Conservation (phyloP, 30 jellyfish, hydroid and myxozoan species). For the Turritopsis rubra region DNA sequence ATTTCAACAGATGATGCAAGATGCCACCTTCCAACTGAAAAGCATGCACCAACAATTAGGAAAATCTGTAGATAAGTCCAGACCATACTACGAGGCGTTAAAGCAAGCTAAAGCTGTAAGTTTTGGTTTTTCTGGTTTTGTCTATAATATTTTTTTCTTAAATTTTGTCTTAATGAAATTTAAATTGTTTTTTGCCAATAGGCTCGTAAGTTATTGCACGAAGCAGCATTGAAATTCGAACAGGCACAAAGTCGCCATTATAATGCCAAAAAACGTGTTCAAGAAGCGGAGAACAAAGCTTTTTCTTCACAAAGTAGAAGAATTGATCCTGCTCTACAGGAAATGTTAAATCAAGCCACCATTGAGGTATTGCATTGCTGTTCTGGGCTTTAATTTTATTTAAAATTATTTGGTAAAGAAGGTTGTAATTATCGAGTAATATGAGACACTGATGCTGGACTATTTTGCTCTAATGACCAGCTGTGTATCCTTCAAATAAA, state of each 20-base stretch:
- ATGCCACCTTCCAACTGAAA: conserved; percentile 53
- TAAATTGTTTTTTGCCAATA: not conserved
- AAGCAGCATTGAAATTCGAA: conserved; percentile 60
- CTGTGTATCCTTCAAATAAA: too few species aligned
- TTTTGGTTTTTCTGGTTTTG: too few species aligned
- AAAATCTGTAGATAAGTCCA: conserved; percentile 63
- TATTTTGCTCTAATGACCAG: too few species aligned
- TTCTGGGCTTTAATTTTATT: not conserved
- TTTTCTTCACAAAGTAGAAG: conserved; percentile 34
- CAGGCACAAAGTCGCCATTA: conserved; percentile 52
- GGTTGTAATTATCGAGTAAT: too few species aligned
- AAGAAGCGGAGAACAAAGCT: conserved; percentile 56
- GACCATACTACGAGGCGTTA: conserved; percentile 55
- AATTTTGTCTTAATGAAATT: not conserved
- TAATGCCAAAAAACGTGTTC: conserved; percentile 56
- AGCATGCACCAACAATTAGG: conserved; percentile 59
- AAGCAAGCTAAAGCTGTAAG: conserved; percentile 47
- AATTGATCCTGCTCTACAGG: conserved; percentile 64
- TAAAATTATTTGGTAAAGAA: too few species aligned
- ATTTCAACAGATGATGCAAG: conserved; percentile 68
- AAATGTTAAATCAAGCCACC: conserved; percentile 74
- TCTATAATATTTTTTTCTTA: not conserved
- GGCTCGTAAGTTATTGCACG: conserved; percentile 27
- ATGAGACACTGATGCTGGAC: too few species aligned
- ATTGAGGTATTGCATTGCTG: conserved; percentile 38